phyloP scores from a whole-genome alignment of 2,888 invertebrate species.

The Petrophora chlorosata region DNA sequence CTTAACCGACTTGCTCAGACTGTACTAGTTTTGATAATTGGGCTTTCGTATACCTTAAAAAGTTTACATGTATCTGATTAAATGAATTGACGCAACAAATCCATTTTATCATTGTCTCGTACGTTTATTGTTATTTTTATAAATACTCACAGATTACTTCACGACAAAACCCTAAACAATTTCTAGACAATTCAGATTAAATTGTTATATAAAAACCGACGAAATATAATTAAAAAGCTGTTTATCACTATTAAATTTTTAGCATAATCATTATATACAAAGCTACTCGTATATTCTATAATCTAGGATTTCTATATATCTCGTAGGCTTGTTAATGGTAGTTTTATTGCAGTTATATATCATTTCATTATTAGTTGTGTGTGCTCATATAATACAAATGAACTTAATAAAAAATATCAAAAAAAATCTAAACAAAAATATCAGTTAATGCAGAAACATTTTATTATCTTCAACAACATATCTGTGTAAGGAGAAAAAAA shows the following conservation, averaged over 20 bases:
- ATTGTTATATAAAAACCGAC: slow-evolving; percentile 36
- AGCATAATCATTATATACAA: slow-evolving; percentile 61
- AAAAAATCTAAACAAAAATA: slow-evolving; percentile 62
- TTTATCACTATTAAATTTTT: slow-evolving; percentile 47
- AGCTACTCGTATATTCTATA: slow-evolving; percentile 50
- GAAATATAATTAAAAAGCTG: slow-evolving; percentile 53
- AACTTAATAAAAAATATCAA: slow-evolving; percentile 36
- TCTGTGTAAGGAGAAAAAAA: slow-evolving; percentile 59
- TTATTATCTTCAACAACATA: slow-evolving; percentile 74
- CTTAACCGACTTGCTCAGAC: too few relatives aligned
- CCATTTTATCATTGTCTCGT: not conserved
- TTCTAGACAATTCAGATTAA: slow-evolving; percentile 51
- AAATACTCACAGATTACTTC: slow-evolving; percentile 50
- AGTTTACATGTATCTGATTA: not conserved
- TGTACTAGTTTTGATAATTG: slow-evolving; percentile 2
- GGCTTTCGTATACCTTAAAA: not conserved
- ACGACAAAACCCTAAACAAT: slow-evolving; percentile 40
- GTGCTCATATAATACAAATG: slow-evolving; percentile 11
- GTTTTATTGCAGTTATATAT: slow-evolving; percentile 16
- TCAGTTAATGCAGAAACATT: slow-evolving; percentile 70
- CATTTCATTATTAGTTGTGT: slow-evolving; percentile 4
- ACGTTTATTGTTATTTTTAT: slow-evolving; percentile 28
- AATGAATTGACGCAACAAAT: not conserved
- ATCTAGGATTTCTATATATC: slow-evolving; percentile 23
- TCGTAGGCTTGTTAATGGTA: slow-evolving; percentile 14